Evolutionary conservation across 30 jellyfish, hydroid and myxozoan genomes (phyloP), one percentile per base, ranked within the genome.

Genomic region (Cassiopea xamachana): DNA sequence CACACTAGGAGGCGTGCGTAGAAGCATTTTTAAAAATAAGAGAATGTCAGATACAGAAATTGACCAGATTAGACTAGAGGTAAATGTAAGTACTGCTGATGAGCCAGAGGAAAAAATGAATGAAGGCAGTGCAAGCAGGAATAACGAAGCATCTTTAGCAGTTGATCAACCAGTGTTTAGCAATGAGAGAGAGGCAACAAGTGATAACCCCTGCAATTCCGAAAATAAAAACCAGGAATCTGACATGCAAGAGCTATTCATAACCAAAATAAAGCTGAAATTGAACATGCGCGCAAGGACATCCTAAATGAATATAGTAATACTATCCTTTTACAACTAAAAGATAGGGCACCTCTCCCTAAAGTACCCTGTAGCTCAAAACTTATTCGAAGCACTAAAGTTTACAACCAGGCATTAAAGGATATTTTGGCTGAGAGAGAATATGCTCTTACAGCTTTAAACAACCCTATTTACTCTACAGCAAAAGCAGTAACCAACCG

Each of bases 1-100:
- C 73, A 77, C 50, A 46, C 64, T 77, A 48, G 86, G 71, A 49
- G 48, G n/a, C n/a, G n/a, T n/a, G n/a, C n/a, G n/a, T n/a, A n/a
- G n/a, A n/a, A n/a, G n/a, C n/a, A n/a, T n/a, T n/a, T n/a, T n/a
- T n/a, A n/a, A n/a, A n/a, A n/a, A n/a, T n/a, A n/a, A n/a, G n/a
- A n/a, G n/a, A n/a, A n/a, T n/a, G n/a, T n/a, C n/a, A n/a, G n/a
- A n/a, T n/a, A n/a, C n/a, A n/a, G n/a, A n/a, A n/a, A n/a, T n/a
- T n/a, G n/a, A n/a, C n/a, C n/a, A n/a, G n/a, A n/a, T n/a, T n/a
- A n/a, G n/a, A n/a, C n/a, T n/a, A n/a, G n/a, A n/a, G n/a, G n/a
- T n/a, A n/a, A n/a, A n/a, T n/a, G n/a, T n/a, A n/a, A n/a, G n/a
- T n/a, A n/a, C n/a, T n/a, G n/a, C n/a, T n/a, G n/a, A n/a, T n/a